Base-by-base conservation (phyloP, 1,140 invertebrate species). In the Luehdorfia chinensis region DNA sequence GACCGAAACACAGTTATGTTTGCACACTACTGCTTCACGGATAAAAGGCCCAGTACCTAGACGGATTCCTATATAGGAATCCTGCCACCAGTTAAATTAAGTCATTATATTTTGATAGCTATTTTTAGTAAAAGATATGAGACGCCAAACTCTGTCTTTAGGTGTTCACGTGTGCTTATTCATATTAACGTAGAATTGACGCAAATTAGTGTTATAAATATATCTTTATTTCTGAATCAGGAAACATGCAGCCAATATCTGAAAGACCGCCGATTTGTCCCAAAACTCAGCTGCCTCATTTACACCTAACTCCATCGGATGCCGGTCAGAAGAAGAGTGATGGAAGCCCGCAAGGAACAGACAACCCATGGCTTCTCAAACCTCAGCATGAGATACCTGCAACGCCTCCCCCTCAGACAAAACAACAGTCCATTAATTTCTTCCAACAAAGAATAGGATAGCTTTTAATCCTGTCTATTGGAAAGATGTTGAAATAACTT, bases 361-460 rank as follows among this genome's bases (percentile, higher is more conserved):
- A 62, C 13, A 74, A 74, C 51, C 78, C 75, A 0, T 73, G 66
- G 56, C 61, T 84, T 8, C 55, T 85, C 48, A 81, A 71, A 27
- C 78, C 79, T 0, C 66, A 81, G 4, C 70, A 81, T 45, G 78
- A 81, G 12, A 85, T 85, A 9, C 81, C 81, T 2, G 59, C 75
- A 2, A 85, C 81, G 0, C 81, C 81, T 0, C 81, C 81, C 0
- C 81, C 81, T 1, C 70, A 79, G 50, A 48, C 46, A 34, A 67
- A 75, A 16, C 46, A 62, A 19, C 73, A 80, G 47, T 59, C 66
- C 8, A 45, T 51, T 23, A 66, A 71, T 15, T 79, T 79, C 53
- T 84, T 83, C 57, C 73, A 67, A 15, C 70, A 83, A 66, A 65
- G 75, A 70, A 76, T 72, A 47, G 75, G 78, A 55, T 85, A 85